Percentiles rank a stretch among this genome's conserved stretches.
These are phyloP conservation scores for Oophaga pumilio DNA, from an alignment of 2,113 vertebrate genomes.

Conservation along the genomic window DNA sequence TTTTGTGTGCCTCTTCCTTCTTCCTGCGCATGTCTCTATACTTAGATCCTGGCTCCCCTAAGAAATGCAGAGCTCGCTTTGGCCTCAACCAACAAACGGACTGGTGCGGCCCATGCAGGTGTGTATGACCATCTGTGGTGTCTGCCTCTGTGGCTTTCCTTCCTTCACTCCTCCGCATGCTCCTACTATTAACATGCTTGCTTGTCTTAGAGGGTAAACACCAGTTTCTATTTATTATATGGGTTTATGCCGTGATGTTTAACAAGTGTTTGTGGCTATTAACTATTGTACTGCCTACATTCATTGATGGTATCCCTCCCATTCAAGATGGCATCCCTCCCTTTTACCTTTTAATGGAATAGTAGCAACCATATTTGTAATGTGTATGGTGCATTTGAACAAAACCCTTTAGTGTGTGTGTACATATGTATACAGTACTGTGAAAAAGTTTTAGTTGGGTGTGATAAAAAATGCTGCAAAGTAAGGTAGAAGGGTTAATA, in stretches of 20 bases:
- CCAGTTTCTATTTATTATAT: neutral
- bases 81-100: slow-evolving; percentile 99
- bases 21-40: slow-evolving; percentile 82
- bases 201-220: neutral
- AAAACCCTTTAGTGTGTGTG: too few species aligned
- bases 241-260: neutral
- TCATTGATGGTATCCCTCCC: too few species aligned
- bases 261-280: neutral
- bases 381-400: too few species aligned
- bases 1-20: slow-evolving; percentile 72
- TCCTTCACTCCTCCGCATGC: slow-evolving; percentile 57
- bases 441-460: too few species aligned
- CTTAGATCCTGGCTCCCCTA: slow-evolving; percentile 98
- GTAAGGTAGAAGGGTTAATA: too few species aligned
- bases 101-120: slow-evolving; percentile 99
- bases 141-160: slow-evolving; percentile 62
- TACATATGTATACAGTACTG: too few species aligned
- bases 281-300: too few species aligned
- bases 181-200: slow-evolving; percentile 12
- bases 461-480: too few species aligned
- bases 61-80: slow-evolving; percentile 99
- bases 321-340: too few species aligned
- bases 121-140: slow-evolving; percentile 76
- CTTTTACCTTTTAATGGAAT: too few species aligned
- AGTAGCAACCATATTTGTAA: too few species aligned